Percentiles rank a stretch among this genome's conserved stretches.
Evolutionary conservation across 2,888 invertebrate species (phyloP).

Genomic region (Lochmaea crataegi): DNA sequence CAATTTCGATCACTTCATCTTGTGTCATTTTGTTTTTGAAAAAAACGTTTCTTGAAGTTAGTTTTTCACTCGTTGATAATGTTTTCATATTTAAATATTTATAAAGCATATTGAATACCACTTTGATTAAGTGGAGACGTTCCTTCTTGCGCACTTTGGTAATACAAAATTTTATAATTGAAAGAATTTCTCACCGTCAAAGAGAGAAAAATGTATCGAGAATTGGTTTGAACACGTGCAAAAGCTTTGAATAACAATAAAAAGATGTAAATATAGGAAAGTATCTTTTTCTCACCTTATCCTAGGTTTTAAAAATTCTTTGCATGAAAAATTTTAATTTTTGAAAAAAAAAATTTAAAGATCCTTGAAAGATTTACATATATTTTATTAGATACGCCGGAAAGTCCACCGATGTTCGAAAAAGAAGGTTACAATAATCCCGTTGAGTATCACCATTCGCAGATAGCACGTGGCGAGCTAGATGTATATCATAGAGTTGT

Average conservation of each 20-base stretch:
- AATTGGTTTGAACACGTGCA: too few relatives aligned
- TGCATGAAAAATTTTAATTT: not conserved
- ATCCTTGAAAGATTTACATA: not conserved
- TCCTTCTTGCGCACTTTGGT: too few relatives aligned
- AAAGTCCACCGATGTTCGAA: conserved; percentile 75
- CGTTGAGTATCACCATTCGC: conserved; percentile 72
- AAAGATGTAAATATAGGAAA: too few relatives aligned
- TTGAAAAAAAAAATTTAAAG: not conserved
- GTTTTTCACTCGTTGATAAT: not conserved
- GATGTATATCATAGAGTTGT: conserved; percentile 74
- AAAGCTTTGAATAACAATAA: too few relatives aligned
- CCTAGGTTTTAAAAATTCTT: not conserved
- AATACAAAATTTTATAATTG: too few relatives aligned
- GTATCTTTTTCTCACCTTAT: too few relatives aligned
- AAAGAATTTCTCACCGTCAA: too few relatives aligned
- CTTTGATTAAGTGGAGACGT: not conserved
- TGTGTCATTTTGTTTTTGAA: too few relatives aligned
- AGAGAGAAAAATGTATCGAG: too few relatives aligned
- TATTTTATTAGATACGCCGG: conserved; percentile 69
- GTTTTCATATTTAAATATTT: not conserved
- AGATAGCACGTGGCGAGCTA: conserved; percentile 43
- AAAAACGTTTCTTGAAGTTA: not conserved
- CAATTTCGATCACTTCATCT: too few relatives aligned
- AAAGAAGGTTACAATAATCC: conserved; percentile 70
- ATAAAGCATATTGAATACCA: not conserved